These are phyloP conservation scores for Urosaurus nigricauda DNA, from an alignment of 2,797 vertebrate genomes.

Conservation along the genomic window DNA sequence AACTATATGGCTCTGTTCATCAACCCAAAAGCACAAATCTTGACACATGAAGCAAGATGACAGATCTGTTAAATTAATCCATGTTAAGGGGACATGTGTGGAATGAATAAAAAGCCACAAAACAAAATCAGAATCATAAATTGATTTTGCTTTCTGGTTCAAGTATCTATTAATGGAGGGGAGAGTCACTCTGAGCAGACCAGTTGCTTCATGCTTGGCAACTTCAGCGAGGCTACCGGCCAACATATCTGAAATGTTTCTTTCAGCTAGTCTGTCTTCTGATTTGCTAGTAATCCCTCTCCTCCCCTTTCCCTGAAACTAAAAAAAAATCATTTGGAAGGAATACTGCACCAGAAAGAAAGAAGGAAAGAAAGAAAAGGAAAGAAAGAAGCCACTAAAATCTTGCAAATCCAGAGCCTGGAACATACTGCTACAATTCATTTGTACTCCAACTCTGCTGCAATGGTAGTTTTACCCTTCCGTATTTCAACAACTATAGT, in stretches of 20 bases:
- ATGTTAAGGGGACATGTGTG: background rate
- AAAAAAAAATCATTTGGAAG: background rate
- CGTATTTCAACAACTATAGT: background rate
- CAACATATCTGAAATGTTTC: background rate
- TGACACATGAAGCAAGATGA: background rate
- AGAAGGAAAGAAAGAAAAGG: background rate
- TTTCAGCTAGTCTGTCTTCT: background rate
- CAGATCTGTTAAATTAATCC: conserved; percentile 6
- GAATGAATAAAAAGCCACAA: background rate
- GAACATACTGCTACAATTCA: conserved; percentile 28
- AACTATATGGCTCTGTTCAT: background rate
- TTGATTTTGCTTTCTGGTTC: background rate
- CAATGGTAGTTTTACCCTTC: conserved; percentile 22
- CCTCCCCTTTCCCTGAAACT: background rate
- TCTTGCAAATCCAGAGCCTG: fast-evolving
- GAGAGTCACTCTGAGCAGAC: background rate
- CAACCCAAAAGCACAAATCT: background rate
- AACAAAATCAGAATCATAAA: background rate
- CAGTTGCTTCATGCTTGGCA: background rate
- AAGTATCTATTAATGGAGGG: fast-evolving
- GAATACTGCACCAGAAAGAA: background rate
- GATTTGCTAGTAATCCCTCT: conserved; percentile 28
- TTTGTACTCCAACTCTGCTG: background rate
- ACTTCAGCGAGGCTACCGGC: background rate
- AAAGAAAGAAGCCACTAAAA: background rate